phyloP scores from a whole-genome alignment of 2,797 vertebrate species.

The Harpagifer antarcticus region DNA sequence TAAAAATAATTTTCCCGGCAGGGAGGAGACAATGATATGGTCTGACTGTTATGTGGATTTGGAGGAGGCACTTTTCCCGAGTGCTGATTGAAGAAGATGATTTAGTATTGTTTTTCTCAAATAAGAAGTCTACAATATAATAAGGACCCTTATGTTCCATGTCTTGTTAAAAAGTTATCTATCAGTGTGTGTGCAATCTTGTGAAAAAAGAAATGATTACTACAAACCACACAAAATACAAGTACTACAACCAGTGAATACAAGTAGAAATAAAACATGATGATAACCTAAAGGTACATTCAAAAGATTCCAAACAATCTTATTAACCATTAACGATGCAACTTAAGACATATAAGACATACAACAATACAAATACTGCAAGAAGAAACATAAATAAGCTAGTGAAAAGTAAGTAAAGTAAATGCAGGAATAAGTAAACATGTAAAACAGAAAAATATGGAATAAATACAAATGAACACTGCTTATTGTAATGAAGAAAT shows the following conservation, averaged over 20 bases:
- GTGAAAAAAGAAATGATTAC: background rate
- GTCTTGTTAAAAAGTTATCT: background rate
- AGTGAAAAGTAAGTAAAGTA: too few relatives aligned
- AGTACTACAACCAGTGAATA: background rate
- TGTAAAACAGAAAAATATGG: too few relatives aligned
- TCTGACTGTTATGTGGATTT: constrained; percentile 4
- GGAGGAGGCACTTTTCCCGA: background rate
- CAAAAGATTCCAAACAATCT: too few relatives aligned
- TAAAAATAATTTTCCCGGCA: constrained; percentile 6
- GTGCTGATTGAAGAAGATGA: background rate
- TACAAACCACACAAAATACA: background rate
- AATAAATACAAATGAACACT: too few relatives aligned
- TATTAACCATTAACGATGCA: too few relatives aligned
- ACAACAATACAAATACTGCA: too few relatives aligned
- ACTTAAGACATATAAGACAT: too few relatives aligned
- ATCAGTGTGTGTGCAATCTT: background rate
- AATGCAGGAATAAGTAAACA: too few relatives aligned
- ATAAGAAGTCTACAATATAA: background rate
- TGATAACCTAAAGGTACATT: background rate
- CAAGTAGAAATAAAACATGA: background rate
- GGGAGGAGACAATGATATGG: constrained; percentile 19
- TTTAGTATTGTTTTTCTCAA: background rate
- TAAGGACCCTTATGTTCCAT: background rate
- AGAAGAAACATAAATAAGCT: too few relatives aligned
- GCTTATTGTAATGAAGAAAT: too few relatives aligned